These are phyloP conservation scores for Dicerorhinus sumatrensis DNA, from an alignment of 2,113 vertebrate species.

Conservation along the genomic window DNA sequence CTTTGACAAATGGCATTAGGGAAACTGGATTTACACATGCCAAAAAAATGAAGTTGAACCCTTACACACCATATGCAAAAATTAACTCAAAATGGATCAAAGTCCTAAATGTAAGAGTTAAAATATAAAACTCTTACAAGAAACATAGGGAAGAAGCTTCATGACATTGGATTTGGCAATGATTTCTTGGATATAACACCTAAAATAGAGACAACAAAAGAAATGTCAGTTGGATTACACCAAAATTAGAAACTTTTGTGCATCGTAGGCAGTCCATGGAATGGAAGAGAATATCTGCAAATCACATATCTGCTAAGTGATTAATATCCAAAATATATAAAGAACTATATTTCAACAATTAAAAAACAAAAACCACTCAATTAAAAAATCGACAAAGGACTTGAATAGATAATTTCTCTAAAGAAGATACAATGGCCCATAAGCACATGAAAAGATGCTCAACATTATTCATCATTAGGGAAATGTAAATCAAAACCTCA, in stretches of 20 bases:
- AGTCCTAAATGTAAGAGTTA: background rate
- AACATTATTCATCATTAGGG: background rate
- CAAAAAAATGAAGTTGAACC: background rate
- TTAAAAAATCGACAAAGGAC: background rate
- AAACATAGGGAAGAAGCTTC: background rate
- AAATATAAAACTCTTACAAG: background rate
- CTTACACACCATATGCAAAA: background rate
- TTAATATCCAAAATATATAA: background rate
- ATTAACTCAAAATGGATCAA: background rate
- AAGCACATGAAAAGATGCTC: background rate
- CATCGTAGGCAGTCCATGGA: background rate
- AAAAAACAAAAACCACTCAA: background rate
- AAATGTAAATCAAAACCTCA: background rate
- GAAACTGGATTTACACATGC: background rate
- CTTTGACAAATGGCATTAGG: background rate
- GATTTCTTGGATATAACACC: background rate
- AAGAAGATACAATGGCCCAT: background rate
- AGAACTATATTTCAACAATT: background rate
- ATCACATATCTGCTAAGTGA: background rate
- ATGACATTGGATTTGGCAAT: background rate
- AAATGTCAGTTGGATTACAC: background rate
- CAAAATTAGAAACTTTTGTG: background rate
- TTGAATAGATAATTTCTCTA: background rate
- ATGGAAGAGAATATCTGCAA: background rate
- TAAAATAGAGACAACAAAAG: background rate